Percentiles rank a stretch among this genome's conserved stretches.
phyloP scores from a whole-genome alignment of 1,140 invertebrate genomes.

The Armadillidium nasatum region DNA sequence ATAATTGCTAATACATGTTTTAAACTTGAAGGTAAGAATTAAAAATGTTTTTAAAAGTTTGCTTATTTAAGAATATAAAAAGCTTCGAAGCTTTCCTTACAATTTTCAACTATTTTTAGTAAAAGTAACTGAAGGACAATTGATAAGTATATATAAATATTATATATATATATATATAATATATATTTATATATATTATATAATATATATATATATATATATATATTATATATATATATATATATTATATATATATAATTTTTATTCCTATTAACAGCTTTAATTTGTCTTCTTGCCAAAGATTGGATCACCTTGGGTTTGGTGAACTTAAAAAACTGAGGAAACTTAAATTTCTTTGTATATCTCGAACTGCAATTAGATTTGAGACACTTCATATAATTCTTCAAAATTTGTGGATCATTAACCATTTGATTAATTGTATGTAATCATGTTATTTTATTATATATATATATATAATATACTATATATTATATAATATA shows the following conservation, averaged over 20 bases:
- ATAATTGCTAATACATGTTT: slow-evolving; percentile 42
- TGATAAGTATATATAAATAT: too few relatives aligned
- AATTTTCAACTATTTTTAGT: too few relatives aligned
- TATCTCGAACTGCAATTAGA: slow-evolving; percentile 36
- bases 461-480: background rate
- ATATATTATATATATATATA: too few relatives aligned
- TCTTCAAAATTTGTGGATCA: slow-evolving; percentile 37
- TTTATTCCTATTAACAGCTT: slow-evolving; percentile 22
- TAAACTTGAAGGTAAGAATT: slow-evolving; percentile 34
- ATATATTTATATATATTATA: too few relatives aligned
- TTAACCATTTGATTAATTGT: slow-evolving; percentile 32
- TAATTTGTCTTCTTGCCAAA: slow-evolving; percentile 38
- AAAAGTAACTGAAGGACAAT: too few relatives aligned
- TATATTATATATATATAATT: too few relatives aligned
- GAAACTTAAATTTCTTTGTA: slow-evolving; percentile 28
- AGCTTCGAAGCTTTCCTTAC: too few relatives aligned
- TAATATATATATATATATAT: too few relatives aligned
- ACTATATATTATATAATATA: background rate
- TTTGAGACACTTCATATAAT: slow-evolving; percentile 39
- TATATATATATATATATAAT: too few relatives aligned
- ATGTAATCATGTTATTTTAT: background rate
- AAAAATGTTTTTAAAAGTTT: too few relatives aligned
- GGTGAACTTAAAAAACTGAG: slow-evolving; percentile 41
- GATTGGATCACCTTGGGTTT: slow-evolving; percentile 41
- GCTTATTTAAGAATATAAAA: too few relatives aligned